Evolutionary conservation across 2,113 vertebrate genomes (phyloP).

Genomic region (Gracilinanus agilis): DNA sequence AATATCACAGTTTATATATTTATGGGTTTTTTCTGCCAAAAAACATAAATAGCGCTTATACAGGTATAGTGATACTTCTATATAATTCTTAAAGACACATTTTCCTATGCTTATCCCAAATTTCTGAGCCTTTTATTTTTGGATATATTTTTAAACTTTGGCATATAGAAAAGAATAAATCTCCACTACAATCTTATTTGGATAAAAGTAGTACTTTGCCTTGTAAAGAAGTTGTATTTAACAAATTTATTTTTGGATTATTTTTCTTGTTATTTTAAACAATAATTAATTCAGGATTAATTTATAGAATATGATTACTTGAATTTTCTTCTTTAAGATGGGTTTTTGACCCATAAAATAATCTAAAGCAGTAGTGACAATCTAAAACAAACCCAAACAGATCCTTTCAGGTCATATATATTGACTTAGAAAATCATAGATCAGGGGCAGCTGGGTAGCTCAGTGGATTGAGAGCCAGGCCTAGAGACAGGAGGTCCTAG

Average conservation of each 20-base stretch:
- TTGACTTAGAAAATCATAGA: neutral
- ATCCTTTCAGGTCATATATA: neutral
- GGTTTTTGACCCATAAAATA: neutral
- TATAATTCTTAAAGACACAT: neutral
- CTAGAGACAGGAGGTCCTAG: too few relatives aligned
- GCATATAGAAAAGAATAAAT: neutral
- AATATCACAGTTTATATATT: neutral
- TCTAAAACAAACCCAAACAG: neutral
- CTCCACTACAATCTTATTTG: neutral
- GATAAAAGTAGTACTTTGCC: neutral
- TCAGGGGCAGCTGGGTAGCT: too few relatives aligned
- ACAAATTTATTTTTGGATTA: neutral
- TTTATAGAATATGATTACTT: neutral
- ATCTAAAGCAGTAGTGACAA: neutral
- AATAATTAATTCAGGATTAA: neutral
- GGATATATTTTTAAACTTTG: neutral
- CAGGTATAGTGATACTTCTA: slow-evolving; percentile 1
- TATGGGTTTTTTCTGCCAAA: neutral
- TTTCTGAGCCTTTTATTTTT: slow-evolving; percentile 18
- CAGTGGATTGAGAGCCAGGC: too few relatives aligned
- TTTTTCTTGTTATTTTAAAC: neutral
- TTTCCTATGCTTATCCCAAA: neutral
- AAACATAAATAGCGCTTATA: slow-evolving; percentile 20
- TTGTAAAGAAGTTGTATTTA: neutral
- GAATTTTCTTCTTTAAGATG: neutral